These are phyloP conservation scores for Cheilinus undulatus DNA, from an alignment of 2,113 vertebrate genomes.

Conservation along the genomic window DNA sequence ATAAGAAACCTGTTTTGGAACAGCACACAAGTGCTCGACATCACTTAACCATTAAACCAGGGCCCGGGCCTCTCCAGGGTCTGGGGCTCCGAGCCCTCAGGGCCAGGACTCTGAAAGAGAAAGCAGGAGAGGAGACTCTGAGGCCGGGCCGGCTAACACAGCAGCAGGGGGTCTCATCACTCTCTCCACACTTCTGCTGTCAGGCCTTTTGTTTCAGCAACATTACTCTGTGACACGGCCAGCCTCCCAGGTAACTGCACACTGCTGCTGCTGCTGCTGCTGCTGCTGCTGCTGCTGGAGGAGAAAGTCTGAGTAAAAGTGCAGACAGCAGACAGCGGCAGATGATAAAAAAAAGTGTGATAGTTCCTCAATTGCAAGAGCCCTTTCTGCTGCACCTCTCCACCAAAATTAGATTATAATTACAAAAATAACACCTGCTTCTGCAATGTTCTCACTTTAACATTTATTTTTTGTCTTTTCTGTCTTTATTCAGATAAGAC, in stretches of 20 bases:
- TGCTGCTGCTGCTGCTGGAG: slow-evolving; percentile 43
- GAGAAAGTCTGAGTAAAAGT: neutral
- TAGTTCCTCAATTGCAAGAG: too few species aligned
- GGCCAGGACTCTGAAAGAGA: slow-evolving; percentile 63
- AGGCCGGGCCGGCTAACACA: slow-evolving; percentile 73
- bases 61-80: slow-evolving; percentile 4
- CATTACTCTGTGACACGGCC: slow-evolving; percentile 91
- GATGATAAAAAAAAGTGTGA: neutral
- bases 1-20: neutral
- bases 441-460: too few species aligned
- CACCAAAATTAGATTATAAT: too few species aligned
- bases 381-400: neutral
- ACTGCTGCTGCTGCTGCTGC: slow-evolving; percentile 55
- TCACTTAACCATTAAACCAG: slow-evolving; percentile 12
- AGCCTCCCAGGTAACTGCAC: slow-evolving; percentile 96
- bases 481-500: too few species aligned
- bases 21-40: accelerated
- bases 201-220: slow-evolving; percentile 89
- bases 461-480: too few species aligned
- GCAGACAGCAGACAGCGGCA: neutral
- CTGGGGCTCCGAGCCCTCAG: slow-evolving; percentile 37
- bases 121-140: slow-evolving; percentile 52
- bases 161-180: slow-evolving; percentile 91
- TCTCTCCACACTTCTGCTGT: slow-evolving; percentile 99
- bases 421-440: too few species aligned